Conservation (phyloP, 2,113 vertebrate species). For the Eonycteris spelaea region DNA sequence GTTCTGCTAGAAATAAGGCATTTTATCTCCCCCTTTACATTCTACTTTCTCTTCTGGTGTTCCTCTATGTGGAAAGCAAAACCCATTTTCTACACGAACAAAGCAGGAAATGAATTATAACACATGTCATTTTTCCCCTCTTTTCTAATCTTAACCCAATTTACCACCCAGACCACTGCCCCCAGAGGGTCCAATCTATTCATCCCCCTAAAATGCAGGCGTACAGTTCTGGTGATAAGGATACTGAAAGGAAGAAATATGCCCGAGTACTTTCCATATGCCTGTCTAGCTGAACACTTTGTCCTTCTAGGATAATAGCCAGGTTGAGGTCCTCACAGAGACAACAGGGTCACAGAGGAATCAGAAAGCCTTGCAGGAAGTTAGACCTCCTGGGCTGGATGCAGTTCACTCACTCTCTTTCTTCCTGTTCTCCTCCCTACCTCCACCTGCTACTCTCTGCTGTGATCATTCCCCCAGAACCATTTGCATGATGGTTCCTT, state of each 20-base stretch:
- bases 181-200: background rate
- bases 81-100: background rate
- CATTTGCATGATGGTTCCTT: background rate
- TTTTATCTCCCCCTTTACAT: background rate
- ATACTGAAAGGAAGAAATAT: background rate
- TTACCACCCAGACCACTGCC: background rate
- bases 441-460: background rate
- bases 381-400: background rate
- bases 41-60: background rate
- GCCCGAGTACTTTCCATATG: background rate
- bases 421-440: fast-evolving
- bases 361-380: background rate
- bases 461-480: background rate
- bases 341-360: background rate
- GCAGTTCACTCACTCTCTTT: background rate
- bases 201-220: background rate
- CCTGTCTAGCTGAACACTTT: background rate
- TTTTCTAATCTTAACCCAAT: background rate
- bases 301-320: background rate
- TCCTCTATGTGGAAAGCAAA: background rate
- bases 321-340: background rate
- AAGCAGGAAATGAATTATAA: background rate
- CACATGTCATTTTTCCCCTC: background rate
- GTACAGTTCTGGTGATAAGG: background rate
- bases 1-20: fast-evolving